These are phyloP conservation scores for Sisor rabdophorus DNA, from an alignment of 2,113 vertebrate species.

Conservation along the genomic window DNA sequence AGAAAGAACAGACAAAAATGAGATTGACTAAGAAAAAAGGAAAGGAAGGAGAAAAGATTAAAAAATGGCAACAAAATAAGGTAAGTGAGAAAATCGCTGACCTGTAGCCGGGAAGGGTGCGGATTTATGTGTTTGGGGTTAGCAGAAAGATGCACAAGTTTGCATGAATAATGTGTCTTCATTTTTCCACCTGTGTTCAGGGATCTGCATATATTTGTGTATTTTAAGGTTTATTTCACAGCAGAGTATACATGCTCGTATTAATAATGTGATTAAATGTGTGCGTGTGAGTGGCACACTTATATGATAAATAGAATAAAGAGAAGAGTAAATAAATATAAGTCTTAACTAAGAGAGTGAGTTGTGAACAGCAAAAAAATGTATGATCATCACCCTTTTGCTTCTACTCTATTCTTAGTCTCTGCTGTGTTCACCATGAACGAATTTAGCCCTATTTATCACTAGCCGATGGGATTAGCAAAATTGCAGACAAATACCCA, in stretches of 20 bases:
- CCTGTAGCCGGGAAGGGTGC: conserved; percentile 29
- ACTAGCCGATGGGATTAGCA: too few species aligned
- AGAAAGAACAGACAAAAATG: conserved; percentile 1
- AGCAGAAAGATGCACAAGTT: conserved; percentile 9
- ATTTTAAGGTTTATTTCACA: conserved; percentile 31
- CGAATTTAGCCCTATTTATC: too few species aligned
- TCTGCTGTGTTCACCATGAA: too few species aligned
- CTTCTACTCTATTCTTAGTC: too few species aligned
- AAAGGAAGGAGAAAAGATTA: conserved; percentile 11
- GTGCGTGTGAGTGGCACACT: conserved; percentile 9
- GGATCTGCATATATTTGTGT: conserved; percentile 45
- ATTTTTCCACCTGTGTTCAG: conserved; percentile 26
- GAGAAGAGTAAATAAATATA: background rate
- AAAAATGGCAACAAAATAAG: conserved; percentile 8
- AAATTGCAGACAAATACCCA: too few species aligned
- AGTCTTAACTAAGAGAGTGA: background rate
- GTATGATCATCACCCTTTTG: too few species aligned
- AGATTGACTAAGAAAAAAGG: conserved; percentile 22
- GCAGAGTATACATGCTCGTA: conserved; percentile 6
- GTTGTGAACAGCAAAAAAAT: too few species aligned
- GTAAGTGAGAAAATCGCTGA: conserved; percentile 30
- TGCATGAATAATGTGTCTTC: conserved; percentile 52
- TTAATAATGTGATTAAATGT: conserved; percentile 17
- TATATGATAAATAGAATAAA: conserved; percentile 6
- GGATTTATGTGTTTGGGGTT: conserved; percentile 37